These are phyloP conservation scores for Miopithecus talapoin DNA, from an alignment of 2,797 vertebrate species.

Conservation along the genomic window DNA sequence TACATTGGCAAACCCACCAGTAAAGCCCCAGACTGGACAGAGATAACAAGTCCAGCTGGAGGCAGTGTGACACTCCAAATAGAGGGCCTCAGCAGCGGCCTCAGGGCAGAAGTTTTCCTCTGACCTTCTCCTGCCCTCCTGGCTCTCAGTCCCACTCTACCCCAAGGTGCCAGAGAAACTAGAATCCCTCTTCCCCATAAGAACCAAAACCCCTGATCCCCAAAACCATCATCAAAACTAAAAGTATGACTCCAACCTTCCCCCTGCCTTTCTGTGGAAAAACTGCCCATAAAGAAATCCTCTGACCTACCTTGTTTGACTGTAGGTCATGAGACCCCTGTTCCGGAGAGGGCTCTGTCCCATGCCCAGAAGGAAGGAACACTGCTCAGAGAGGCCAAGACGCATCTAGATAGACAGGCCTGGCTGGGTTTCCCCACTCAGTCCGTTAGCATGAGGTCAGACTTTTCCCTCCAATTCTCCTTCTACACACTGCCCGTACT, in stretches of 20 bases:
- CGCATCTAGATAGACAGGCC: background rate
- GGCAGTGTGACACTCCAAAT: accelerated
- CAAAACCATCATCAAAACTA: background rate
- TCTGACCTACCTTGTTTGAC: background rate
- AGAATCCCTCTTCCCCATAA: background rate
- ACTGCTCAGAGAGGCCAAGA: background rate
- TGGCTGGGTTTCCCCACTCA: background rate
- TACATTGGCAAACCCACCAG: accelerated
- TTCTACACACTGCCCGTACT: background rate
- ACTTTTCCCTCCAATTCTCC: background rate
- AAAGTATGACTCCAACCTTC: background rate
- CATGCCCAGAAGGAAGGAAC: background rate
- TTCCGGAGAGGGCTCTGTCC: background rate
- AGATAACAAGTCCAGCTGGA: accelerated
- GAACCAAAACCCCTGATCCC: background rate
- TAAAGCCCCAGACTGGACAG: accelerated
- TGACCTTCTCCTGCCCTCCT: background rate
- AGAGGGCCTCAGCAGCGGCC: background rate
- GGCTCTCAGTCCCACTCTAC: background rate
- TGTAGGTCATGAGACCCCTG: background rate
- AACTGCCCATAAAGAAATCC: background rate
- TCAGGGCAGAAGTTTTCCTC: background rate
- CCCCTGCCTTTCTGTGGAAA: background rate
- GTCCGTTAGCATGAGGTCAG: background rate
- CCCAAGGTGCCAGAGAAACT: background rate